Conservation (phyloP, 2,113 vertebrate species). For the Barnardius zonarius region DNA sequence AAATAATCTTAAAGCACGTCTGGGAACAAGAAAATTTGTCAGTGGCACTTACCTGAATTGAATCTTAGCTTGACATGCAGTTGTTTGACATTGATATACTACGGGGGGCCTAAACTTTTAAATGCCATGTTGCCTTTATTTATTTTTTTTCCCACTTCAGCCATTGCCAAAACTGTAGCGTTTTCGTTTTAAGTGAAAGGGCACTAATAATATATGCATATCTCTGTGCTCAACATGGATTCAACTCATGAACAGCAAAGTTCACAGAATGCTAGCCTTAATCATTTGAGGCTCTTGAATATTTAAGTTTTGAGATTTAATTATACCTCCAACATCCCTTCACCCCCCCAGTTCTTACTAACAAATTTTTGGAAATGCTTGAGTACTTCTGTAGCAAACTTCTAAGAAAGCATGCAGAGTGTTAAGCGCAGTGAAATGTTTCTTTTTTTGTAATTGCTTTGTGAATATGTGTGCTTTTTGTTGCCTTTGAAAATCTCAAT, state of each 20-base stretch:
- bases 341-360: not conserved
- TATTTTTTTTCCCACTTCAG: not conserved
- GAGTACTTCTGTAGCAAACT: not conserved
- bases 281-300: conserved; percentile 44
- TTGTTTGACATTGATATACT: conserved; percentile 83
- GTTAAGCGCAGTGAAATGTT: not conserved
- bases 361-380: not conserved
- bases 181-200: conserved; percentile 50
- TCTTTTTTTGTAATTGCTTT: not conserved
- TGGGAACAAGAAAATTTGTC: conserved; percentile 87
- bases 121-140: conserved; percentile 48
- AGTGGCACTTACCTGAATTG: conserved; percentile 86
- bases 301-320: conserved; percentile 54
- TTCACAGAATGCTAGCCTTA: conserved; percentile 58
- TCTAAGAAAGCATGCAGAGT: not conserved
- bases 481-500: not conserved
- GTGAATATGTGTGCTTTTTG: not conserved
- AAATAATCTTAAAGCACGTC: conserved; percentile 86
- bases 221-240: not conserved
- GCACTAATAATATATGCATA: conserved; percentile 46
- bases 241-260: conserved; percentile 48
- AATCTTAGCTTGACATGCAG: conserved; percentile 79
- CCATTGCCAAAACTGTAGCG: conserved; percentile 15
- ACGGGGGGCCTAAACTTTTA: conserved; percentile 68
- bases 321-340: not conserved